Percentiles rank a stretch among this genome's conserved stretches.
Evolutionary conservation across 2,113 vertebrate genomes (phyloP).

Genomic region (Arvicanthis niloticus): DNA sequence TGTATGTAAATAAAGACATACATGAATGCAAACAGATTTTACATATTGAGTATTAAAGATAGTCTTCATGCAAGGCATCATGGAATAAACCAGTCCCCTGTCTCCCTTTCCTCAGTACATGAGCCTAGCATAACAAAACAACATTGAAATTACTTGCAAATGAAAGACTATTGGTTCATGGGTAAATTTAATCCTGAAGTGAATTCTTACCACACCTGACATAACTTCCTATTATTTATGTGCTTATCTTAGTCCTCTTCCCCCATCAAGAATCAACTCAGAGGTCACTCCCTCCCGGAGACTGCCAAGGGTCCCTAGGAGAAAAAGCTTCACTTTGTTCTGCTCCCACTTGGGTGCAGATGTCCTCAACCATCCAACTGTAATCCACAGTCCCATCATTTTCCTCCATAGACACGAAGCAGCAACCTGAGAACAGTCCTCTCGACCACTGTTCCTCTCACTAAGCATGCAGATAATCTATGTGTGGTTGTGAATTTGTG

Average conservation of each 20-base stretch:
- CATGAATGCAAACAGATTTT: neutral
- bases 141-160: neutral
- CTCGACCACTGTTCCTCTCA: neutral
- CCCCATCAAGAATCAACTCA: neutral
- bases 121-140: neutral
- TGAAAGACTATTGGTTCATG: neutral
- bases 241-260: neutral
- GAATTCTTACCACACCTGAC: neutral
- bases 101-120: neutral
- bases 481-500: accelerated
- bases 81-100: neutral
- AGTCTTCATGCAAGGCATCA: neutral
- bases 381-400: neutral
- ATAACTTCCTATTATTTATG: neutral
- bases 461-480: neutral
- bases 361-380: accelerated
- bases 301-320: neutral
- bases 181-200: neutral
- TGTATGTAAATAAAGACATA: neutral
- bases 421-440: neutral
- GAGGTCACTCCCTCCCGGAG: neutral
- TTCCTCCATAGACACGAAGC: accelerated
- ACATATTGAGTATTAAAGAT: neutral
- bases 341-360: accelerated
- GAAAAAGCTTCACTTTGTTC: neutral